Evolutionary conservation across 1,140 invertebrate species (phyloP).

Genomic region (Leptopilina boulardi): DNA sequence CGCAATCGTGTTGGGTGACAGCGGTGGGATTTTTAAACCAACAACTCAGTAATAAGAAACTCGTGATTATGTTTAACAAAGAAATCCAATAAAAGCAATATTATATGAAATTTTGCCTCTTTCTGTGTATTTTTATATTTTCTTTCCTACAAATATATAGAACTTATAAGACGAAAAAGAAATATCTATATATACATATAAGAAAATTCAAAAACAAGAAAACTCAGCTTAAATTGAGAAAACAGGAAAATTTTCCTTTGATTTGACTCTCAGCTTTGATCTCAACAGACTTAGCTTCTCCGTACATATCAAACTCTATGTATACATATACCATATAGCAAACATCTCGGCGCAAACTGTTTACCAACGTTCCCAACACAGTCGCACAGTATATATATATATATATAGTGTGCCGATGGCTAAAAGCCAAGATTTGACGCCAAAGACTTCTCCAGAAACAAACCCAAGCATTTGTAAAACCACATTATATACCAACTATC

Average conservation of each 20-base stretch:
- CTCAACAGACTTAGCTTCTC: not conserved
- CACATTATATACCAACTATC: not conserved
- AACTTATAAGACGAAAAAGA: too few species aligned
- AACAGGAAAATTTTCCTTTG: conserved; percentile 16
- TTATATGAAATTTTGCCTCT: too few species aligned
- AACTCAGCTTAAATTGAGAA: not conserved
- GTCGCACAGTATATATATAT: too few species aligned
- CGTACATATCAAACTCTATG: conserved; percentile 10
- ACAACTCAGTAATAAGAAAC: too few species aligned
- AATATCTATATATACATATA: too few species aligned
- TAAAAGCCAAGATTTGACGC: conserved; percentile 25
- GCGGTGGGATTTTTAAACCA: too few species aligned
- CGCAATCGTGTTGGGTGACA: too few species aligned
- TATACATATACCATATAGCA: not conserved
- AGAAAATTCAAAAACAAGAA: not conserved
- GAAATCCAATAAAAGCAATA: too few species aligned
- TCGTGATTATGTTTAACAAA: too few species aligned
- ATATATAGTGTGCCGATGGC: not conserved
- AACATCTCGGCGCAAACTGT: conserved; percentile 27
- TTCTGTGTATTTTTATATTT: too few species aligned
- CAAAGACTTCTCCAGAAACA: conserved; percentile 18
- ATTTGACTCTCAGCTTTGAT: not conserved
- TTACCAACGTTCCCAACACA: conserved; percentile 1
- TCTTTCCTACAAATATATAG: too few species aligned
- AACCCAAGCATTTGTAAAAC: conserved; percentile 29